Base-by-base conservation (phyloP, 1,140 invertebrate genomes). In the Pararge aegeria region DNA sequence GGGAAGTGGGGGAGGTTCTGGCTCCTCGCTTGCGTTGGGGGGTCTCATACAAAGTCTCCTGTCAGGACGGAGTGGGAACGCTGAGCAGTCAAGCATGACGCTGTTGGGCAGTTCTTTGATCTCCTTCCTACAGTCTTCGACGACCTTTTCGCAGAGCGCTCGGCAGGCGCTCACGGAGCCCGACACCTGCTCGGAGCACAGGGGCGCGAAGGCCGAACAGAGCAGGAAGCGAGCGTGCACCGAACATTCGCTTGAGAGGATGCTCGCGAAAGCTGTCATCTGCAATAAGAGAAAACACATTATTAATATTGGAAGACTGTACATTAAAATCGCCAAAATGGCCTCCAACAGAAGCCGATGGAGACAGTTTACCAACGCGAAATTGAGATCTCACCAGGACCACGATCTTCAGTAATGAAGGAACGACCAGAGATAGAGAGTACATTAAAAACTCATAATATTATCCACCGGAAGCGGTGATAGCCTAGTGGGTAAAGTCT, bases 121-220 rank as follows among this genome's bases (percentile, higher is more conserved):
- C 9, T 96, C 93, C 0, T 95, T 93, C 49, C 94, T 68, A 89
- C 97, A 98, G 57, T 95, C 93, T 40, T 91, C 91, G 60, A 93
- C 92, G 0, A 98, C 96, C 38, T 93, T 94, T 69, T 97, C 93
- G 88, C 97, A 98, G 40, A 97, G 92, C 2, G 94, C 93, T 64
- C 95, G 93, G 90, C 97, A 98, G 2, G 96, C 96, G 48, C 95
- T 95, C 60, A 98, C 96, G 18, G 96, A 95, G 68, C 94, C 94
- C 24, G 92, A 91, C 66, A 98, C 95, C 77, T 97, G 95, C 73
- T 96, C 95, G 6, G 96, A 97, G 89, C 97, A 98, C 89, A 98
- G 95, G 29, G 97, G 97, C 12, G 96, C 95, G 80, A 97, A 97
- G 6, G 97, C 95, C 21, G 96, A 96, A 90, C 97, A 98, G 24